A percentile compares a stretch with the other conserved stretches of the same genome.
These are phyloP conservation scores for Pseudorectes ferrugineus DNA, from an alignment of 2,113 vertebrate genomes.

Conservation along the genomic window DNA sequence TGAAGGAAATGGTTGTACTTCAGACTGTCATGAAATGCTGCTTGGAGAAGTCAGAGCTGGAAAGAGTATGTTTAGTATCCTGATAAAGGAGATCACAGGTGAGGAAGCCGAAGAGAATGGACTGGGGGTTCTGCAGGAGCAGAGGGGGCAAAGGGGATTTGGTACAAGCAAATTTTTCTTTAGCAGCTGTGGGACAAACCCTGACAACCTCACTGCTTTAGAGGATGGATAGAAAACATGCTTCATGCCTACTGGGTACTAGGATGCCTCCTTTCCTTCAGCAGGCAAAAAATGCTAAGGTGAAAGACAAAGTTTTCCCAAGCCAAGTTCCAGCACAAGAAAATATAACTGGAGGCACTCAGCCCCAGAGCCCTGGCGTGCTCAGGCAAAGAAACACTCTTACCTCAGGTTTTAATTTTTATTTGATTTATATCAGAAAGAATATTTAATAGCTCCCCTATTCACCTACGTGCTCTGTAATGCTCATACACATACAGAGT, in stretches of 20 bases:
- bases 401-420: constrained; percentile 48
- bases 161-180: background rate
- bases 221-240: background rate
- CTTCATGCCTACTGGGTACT: background rate
- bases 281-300: background rate
- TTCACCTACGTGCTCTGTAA: constrained; percentile 16
- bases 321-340: background rate
- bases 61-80: background rate
- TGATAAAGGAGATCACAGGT: background rate
- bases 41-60: background rate
- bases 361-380: background rate
- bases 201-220: background rate
- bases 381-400: constrained; percentile 6
- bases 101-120: background rate
- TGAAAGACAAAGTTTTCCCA: background rate
- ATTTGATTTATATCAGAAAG: constrained; percentile 26
- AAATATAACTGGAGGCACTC: background rate
- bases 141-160: fast-evolving
- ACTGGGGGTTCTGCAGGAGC: background rate
- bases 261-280: background rate
- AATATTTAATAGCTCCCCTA: constrained; percentile 38
- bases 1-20: background rate
- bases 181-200: background rate
- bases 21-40: background rate
- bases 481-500: background rate